phyloP scores from a whole-genome alignment of 2,113 vertebrate species.

The Synchiropus splendidus region DNA sequence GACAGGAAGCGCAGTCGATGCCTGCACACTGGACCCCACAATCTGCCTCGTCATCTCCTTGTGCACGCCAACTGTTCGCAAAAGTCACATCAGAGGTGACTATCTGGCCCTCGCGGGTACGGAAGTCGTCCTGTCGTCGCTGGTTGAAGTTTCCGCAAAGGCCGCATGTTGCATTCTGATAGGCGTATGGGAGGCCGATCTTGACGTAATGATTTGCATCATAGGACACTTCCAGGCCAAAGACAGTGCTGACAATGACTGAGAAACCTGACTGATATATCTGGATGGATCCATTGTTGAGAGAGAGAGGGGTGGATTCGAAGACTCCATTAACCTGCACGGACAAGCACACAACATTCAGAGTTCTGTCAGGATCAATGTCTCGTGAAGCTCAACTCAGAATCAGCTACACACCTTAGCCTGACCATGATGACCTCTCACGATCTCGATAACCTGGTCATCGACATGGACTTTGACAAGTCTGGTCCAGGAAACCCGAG shows the following conservation, averaged over 20 bases:
- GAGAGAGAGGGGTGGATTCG: conserved; percentile 29
- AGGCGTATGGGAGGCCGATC: conserved; percentile 35
- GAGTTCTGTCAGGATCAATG: too few relatives aligned
- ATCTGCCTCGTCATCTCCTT: conserved; percentile 9
- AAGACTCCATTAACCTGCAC: conserved; percentile 48
- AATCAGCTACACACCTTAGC: conserved; percentile 16
- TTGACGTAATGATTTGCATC: conserved; percentile 28
- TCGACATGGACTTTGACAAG: conserved; percentile 37
- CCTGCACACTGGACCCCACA: conserved; percentile 27
- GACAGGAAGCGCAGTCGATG: conserved; percentile 30
- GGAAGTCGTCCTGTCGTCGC: conserved; percentile 33
- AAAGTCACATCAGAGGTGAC: conserved; percentile 44
- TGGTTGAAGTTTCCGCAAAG: conserved; percentile 54
- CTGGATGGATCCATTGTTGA: conserved; percentile 26
- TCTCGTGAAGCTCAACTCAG: background rate
- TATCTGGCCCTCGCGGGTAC: conserved; percentile 21
- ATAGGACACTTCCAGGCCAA: conserved; percentile 53
- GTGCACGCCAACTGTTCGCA: conserved; percentile 43
- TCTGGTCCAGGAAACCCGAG: conserved; percentile 33
- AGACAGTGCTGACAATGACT: conserved; percentile 33
- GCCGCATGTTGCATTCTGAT: conserved; percentile 44
- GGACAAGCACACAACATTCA: background rate
- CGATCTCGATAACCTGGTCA: conserved; percentile 33
- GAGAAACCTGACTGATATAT: conserved; percentile 47
- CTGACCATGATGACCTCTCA: conserved; percentile 17